phyloP scores from a whole-genome alignment of 2,113 vertebrate genomes.

The Theristicus caerulescens region DNA sequence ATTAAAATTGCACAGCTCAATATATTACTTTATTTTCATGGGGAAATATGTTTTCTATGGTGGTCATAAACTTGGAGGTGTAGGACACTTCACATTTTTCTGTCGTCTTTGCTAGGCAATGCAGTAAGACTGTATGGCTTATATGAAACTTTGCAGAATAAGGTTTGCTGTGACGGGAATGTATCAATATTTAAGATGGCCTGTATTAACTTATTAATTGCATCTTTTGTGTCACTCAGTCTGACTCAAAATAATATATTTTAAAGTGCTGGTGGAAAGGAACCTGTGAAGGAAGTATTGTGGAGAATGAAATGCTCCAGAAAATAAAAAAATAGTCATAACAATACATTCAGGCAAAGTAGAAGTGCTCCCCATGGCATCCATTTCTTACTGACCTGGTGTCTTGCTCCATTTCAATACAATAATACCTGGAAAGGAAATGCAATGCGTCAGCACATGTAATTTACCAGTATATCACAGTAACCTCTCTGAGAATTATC shows the following conservation, averaged over 20 bases:
- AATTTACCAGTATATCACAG: background rate
- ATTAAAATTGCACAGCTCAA: background rate
- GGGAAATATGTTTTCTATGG: background rate
- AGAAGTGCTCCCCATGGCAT: background rate
- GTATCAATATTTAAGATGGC: background rate
- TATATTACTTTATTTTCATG: background rate
- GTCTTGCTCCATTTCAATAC: background rate
- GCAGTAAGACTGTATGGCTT: background rate
- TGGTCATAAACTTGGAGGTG: background rate
- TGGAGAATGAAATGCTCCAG: background rate
- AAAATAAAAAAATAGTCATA: background rate
- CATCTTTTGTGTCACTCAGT: background rate
- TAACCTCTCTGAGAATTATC: background rate
- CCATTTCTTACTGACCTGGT: background rate
- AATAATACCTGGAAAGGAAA: background rate
- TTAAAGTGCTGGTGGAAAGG: background rate
- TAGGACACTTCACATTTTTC: background rate
- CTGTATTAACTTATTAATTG: background rate
- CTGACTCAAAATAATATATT: background rate
- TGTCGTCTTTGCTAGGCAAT: background rate
- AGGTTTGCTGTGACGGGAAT: background rate
- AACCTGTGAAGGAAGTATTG: background rate
- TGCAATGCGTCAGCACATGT: background rate
- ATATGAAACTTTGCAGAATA: background rate
- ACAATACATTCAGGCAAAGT: background rate